Percentiles rank a stretch among this genome's conserved stretches.
phyloP scores from a whole-genome alignment of 1,140 invertebrate species.

The Pseudomyrmex cubaensis region DNA sequence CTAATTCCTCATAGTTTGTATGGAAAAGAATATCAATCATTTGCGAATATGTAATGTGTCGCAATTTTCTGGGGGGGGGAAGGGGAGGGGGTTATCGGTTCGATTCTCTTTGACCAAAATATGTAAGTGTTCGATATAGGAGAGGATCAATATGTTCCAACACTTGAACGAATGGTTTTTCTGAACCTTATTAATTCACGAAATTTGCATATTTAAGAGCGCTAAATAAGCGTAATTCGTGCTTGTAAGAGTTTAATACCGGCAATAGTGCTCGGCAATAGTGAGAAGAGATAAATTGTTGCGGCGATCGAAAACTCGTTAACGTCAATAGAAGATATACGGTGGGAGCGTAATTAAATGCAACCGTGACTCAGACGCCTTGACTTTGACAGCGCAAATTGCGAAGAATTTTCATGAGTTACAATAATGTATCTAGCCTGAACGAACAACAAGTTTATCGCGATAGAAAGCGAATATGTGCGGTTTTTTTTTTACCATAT shows the following conservation, averaged over 20 bases:
- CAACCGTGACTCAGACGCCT: constrained; percentile 9
- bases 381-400: constrained; percentile 39
- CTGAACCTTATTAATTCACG: too few relatives aligned
- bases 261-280: neutral
- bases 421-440: neutral
- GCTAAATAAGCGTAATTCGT: neutral
- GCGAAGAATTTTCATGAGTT: neutral
- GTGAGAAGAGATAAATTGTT: neutral
- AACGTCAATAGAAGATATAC: constrained; percentile 10
- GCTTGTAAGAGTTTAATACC: neutral
- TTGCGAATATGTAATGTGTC: neutral
- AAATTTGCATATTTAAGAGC: neutral
- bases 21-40: neutral
- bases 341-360: constrained; percentile 31
- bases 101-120: too few relatives aligned
- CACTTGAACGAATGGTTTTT: neutral
- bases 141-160: neutral
- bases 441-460: neutral
- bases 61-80: neutral
- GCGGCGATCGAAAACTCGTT: neutral
- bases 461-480: neutral
- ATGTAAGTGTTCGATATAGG: too few relatives aligned
- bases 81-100: too few relatives aligned
- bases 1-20: neutral
- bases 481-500: neutral